Base-by-base conservation (phyloP, 1,140 invertebrate genomes). In the Capitella teleta region DNA sequence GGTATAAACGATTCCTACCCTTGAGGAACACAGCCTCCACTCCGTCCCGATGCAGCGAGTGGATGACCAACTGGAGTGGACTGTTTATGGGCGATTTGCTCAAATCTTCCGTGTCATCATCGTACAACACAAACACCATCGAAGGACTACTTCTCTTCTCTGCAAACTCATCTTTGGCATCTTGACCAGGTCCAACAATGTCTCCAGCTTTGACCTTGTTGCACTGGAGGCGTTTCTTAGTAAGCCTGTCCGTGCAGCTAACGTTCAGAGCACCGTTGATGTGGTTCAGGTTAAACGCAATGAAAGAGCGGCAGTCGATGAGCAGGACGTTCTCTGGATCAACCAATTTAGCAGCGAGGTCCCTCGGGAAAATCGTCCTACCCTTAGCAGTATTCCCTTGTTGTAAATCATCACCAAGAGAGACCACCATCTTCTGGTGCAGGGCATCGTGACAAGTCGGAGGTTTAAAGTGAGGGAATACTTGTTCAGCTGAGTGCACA, bases 181-280 rank as follows among this genome's bases (percentile, higher is more conserved):
- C 76, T 61, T 59, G 37, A n/a, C n/a, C n/a, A 41, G 76, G 63
- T 24, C 76, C 76, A 10, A 77, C 77, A 0, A 82, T 79, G 61
- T 86, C 84, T 18, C 79, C 78, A 8, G 85, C 66, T 1, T 74
- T 76, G 1, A 79, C 79, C 57, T 81, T 81, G 2, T 83, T 81
- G 55, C 77, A 75, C 60, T 82, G 81, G 47, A 86, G 70, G 19
- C 83, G 67, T 54, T 79, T 74, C 32, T 82, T 72, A 59, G 82
- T 84, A 63, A 84, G 81, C 28, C 83, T 69, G 64, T 86, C 84
- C 2, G 80, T 78, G 61, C 83, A 85, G 64, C 83, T 84, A 19
- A 86, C 76, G 68, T 86, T 85, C 49, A 85, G 78, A 16, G 84
- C 80, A 14, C 82, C 82, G 23, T 74, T 69, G 30, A 86, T 79